Evolutionary conservation across 2,888 invertebrate species (phyloP).

Genomic region (Ormia ochracea): DNA sequence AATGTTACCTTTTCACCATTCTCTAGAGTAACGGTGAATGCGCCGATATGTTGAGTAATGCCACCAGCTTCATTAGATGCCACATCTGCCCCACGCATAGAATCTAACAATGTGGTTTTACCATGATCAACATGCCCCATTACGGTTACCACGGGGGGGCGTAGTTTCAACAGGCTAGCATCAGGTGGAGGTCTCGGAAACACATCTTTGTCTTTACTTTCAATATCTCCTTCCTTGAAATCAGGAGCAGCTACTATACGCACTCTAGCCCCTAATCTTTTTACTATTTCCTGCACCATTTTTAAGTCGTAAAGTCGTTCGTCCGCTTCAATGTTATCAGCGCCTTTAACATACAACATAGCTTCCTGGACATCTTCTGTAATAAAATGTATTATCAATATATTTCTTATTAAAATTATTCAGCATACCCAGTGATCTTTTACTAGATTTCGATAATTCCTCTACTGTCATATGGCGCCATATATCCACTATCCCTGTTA

Average conservation of each 20-base stretch:
- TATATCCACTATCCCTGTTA: slow-evolving; percentile 80
- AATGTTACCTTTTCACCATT: slow-evolving; percentile 92
- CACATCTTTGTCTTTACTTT: slow-evolving; percentile 78
- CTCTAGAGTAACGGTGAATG: slow-evolving; percentile 87
- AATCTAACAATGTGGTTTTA: slow-evolving; percentile 96
- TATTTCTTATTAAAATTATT: not conserved
- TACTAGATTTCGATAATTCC: slow-evolving; percentile 83
- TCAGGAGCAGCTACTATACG: slow-evolving; percentile 79
- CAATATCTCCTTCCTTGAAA: slow-evolving; percentile 57
- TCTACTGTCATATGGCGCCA: slow-evolving; percentile 89
- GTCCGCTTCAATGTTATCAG: slow-evolving; percentile 78
- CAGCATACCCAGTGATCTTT: slow-evolving; percentile 80
- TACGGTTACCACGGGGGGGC: slow-evolving; percentile 96
- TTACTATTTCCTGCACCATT: slow-evolving; percentile 83
- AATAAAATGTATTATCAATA: not conserved
- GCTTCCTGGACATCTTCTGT: slow-evolving; percentile 84
- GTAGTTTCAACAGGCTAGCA: slow-evolving; percentile 81
- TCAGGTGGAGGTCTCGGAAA: slow-evolving; percentile 82
- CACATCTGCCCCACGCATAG: slow-evolving; percentile 89
- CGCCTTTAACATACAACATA: slow-evolving; percentile 82
- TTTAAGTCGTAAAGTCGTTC: slow-evolving; percentile 82
- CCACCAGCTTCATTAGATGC: slow-evolving; percentile 97
- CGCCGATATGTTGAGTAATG: slow-evolving; percentile 99
- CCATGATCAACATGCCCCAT: slow-evolving; percentile 99
- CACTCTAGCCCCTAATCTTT: slow-evolving; percentile 82